Conservation (phyloP, 23 tunicate genomes). For the Clavelina lepadiformis region DNA sequence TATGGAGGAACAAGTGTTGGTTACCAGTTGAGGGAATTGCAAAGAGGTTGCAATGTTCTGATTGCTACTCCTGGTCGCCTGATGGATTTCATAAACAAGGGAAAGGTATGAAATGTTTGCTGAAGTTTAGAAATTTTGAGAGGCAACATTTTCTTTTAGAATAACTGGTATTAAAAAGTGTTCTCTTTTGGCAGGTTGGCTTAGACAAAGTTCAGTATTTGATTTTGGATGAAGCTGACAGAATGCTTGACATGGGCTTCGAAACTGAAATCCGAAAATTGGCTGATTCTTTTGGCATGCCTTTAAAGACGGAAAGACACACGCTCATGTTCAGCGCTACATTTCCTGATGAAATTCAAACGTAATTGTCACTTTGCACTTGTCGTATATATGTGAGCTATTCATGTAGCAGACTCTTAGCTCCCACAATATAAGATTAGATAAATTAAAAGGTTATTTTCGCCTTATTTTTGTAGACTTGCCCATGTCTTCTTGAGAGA, state of each 20-base stretch:
- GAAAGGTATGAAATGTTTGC: constrained; percentile 65
- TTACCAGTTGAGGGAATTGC: constrained; percentile 47
- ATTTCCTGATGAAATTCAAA: constrained; percentile 93
- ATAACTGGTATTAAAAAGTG: too few species aligned
- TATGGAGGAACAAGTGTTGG: constrained; percentile 89
- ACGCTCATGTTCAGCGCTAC: constrained; percentile 99
- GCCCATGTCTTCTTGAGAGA: constrained; percentile 86
- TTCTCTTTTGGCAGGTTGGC: constrained; percentile 28
- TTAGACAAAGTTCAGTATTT: constrained; percentile 60
- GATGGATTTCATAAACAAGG: constrained; percentile 84
- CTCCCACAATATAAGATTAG: too few species aligned
- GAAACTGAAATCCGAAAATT: constrained; percentile 80
- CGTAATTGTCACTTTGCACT: constrained; percentile 20
- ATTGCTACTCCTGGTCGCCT: constrained; percentile 96
- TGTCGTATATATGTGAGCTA: too few species aligned
- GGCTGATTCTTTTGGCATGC: constrained; percentile 66
- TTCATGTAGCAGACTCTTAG: too few species aligned
- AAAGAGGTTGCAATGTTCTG: constrained; percentile 79
- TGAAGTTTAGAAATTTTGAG: too few species aligned
- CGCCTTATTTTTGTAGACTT: constrained; percentile 37
- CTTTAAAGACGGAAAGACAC: constrained; percentile 67
- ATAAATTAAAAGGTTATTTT: too few species aligned
- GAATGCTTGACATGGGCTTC: constrained; percentile 99
- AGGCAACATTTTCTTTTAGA: too few species aligned
- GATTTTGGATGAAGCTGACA: constrained; percentile 96